A percentile compares a stretch with the other conserved stretches of the same genome.
phyloP scores from a whole-genome alignment of 1,140 invertebrate species.

The Drosophila paulistorum region DNA sequence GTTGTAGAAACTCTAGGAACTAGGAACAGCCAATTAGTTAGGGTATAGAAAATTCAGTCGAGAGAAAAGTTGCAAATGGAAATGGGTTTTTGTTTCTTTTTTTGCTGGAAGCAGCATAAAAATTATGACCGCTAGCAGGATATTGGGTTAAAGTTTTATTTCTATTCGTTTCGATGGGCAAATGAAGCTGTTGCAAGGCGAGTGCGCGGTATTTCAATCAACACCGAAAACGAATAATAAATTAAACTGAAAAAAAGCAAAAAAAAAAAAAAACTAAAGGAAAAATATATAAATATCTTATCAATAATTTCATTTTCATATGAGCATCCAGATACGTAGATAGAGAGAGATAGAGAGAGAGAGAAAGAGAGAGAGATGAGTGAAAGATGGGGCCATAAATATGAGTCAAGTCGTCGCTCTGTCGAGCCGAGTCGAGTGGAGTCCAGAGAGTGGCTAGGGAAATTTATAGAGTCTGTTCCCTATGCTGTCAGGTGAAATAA shows the following conservation, averaged over 20 bases:
- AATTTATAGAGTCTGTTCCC: slow-evolving; percentile 82
- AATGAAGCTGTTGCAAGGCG: slow-evolving; percentile 70
- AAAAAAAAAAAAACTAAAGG: neutral
- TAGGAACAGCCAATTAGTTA: neutral
- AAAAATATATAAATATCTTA: slow-evolving; percentile 41
- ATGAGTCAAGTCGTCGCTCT: slow-evolving; percentile 35
- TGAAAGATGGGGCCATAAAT: slow-evolving; percentile 67
- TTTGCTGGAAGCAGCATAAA: slow-evolving; percentile 46
- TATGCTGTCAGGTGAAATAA: slow-evolving; percentile 82
- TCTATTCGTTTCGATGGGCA: slow-evolving; percentile 27
- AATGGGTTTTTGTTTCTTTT: slow-evolving; percentile 8
- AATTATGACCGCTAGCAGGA: slow-evolving; percentile 80
- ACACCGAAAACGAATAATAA: slow-evolving; percentile 28
- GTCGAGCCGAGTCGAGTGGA: neutral
- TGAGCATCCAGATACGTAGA: slow-evolving; percentile 38
- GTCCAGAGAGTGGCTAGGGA: slow-evolving; percentile 61
- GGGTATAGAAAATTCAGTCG: neutral
- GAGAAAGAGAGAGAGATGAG: slow-evolving; percentile 7
- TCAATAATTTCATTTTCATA: slow-evolving; percentile 77
- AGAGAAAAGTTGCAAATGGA: neutral
- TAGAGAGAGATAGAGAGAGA: neutral
- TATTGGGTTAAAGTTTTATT: slow-evolving; percentile 76
- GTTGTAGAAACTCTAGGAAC: too few species aligned
- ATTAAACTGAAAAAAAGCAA: neutral
- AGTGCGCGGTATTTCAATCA: slow-evolving; percentile 68